Conservation (phyloP, 2,888 invertebrate genomes). For the Archips xylosteana region DNA sequence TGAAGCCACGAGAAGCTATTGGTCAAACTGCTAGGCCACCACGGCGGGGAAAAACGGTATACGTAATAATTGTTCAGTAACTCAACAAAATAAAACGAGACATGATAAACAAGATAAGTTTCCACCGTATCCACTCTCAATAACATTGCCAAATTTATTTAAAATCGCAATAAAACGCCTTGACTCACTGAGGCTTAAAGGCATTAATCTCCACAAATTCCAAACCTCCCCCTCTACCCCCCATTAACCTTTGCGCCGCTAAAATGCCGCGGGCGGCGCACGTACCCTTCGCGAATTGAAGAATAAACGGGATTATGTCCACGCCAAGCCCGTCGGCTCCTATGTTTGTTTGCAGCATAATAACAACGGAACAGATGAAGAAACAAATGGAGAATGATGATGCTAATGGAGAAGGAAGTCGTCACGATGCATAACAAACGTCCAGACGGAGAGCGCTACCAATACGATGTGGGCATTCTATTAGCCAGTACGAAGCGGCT, state of each 20-base stretch:
- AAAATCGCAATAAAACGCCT: background rate
- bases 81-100: background rate
- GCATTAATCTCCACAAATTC: background rate
- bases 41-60: no score
- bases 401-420: background rate
- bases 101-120: background rate
- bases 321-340: constrained; percentile 42
- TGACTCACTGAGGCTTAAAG: constrained; percentile 39
- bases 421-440: no score
- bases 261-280: constrained; percentile 57
- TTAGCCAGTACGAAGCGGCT: no score
- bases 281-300: constrained; percentile 56
- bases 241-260: constrained; percentile 35
- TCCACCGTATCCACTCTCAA: no score
- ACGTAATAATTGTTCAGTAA: no score
- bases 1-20: no score
- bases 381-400: background rate
- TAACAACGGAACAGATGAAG: constrained; percentile 15
- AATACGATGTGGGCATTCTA: background rate
- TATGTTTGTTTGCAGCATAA: constrained; percentile 31
- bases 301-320: constrained; percentile 63
- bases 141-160: background rate
- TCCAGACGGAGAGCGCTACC: no score
- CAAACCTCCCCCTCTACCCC: background rate
- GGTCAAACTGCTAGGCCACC: no score